Base-by-base conservation (phyloP, 2,888 invertebrate species). In the Acrobasis suavella region DNA sequence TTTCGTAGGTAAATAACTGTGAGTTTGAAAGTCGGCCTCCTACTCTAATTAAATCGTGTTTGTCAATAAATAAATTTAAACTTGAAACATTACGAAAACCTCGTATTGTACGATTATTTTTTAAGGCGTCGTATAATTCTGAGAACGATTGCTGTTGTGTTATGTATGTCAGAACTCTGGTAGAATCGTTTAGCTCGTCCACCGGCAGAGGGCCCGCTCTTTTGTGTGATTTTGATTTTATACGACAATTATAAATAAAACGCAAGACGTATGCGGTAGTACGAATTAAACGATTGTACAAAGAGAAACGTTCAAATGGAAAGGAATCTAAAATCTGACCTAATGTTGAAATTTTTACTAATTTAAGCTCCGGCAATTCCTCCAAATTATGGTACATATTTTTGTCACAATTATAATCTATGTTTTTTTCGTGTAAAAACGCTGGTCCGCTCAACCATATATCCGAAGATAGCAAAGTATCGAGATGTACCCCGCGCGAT, bases 41-140 rank as follows among this genome's bases (percentile, higher is more conserved):
- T 15, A 50, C 50, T 16, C 50, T 50, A 16, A 50, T 50, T 16
- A 50, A 50, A 16, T 50, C 50, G 16, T 16, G 15, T 15, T 50
- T 7, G 15, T 50, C 50, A 50, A 50, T 50, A 50, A 50, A 50
- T 50, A 50, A 50, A 50, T 50, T 50, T 50, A 50, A 50, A 16
- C 50, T 50, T 1, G 16, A 50, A 16, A 50, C 16, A 50, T 50
- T 50, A 16, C 50, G 50, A 50, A 50, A 50, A 15, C 16, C 5
- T 16, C 15, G 39, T 39, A 39, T 22, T 22, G 22, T 22, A 22
- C 22, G 22, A 22, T 22, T 22, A 3, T 16, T 16, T 50, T 50
- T 50, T 10, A 50, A 16, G 15, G 16, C 15, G 15, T 50, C 16
- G 9, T 16, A 16, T 22, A 22, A 22, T 22, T 22, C 50, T 16